phyloP scores from a whole-genome alignment of 35 echinoderm and acorn worm genomes.

The Acanthaster planci region DNA sequence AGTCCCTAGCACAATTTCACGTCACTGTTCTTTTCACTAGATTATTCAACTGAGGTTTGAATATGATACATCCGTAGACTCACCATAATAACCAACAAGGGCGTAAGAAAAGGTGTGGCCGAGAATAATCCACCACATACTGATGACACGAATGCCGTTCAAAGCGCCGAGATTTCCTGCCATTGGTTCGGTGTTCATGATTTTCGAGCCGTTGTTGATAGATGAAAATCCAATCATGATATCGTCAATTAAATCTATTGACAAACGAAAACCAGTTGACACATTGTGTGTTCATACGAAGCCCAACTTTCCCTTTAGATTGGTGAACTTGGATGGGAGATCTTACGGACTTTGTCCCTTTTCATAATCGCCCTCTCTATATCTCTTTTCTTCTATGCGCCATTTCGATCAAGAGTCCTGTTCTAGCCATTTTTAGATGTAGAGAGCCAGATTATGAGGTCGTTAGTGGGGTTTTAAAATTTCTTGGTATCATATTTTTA shows the following conservation, averaged over 20 bases:
- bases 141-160: slow-evolving; percentile 89
- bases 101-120: slow-evolving; percentile 72
- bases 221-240: slow-evolving; percentile 36
- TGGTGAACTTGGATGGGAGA: background rate
- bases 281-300: background rate
- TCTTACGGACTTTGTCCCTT: background rate
- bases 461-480: no score
- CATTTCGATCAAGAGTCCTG: no score
- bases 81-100: background rate
- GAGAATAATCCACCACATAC: slow-evolving; percentile 95
- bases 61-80: background rate
- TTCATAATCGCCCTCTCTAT: no score
- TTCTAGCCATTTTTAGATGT: no score
- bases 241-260: background rate
- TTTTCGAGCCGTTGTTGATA: slow-evolving; percentile 43
- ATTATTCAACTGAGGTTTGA: no score
- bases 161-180: slow-evolving; percentile 49
- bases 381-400: no score
- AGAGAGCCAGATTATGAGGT: no score
- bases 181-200: slow-evolving; percentile 18
- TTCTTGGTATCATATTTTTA: no score
- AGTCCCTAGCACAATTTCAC: no score
- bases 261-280: background rate
- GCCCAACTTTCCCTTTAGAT: background rate
- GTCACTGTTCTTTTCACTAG: no score